Evolutionary conservation across 1,140 invertebrate genomes (phyloP).

Genomic region (Thrips palmi): DNA sequence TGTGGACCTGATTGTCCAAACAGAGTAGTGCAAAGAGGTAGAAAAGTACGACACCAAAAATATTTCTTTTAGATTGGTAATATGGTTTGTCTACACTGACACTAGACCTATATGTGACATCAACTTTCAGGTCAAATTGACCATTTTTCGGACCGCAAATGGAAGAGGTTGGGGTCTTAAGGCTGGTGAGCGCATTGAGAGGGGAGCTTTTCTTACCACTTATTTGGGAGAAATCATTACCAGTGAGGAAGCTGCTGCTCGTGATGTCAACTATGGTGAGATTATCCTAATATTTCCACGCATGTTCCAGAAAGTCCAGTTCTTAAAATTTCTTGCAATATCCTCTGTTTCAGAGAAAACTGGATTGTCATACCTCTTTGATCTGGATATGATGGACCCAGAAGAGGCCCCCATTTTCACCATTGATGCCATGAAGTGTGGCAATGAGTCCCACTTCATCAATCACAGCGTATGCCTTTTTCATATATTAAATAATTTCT

Average conservation of each 20-base stretch:
- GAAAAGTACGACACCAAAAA: too few relatives aligned
- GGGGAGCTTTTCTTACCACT: conserved; percentile 72
- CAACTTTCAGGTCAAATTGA: conserved; percentile 51
- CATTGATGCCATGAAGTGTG: conserved; percentile 90
- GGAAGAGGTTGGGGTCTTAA: conserved; percentile 88
- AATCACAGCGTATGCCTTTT: too few relatives aligned
- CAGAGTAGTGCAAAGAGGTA: conserved; percentile 71
- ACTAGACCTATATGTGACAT: too few relatives aligned
- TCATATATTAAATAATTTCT: too few relatives aligned
- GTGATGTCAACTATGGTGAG: conserved; percentile 68
- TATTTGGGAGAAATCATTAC: conserved; percentile 90
- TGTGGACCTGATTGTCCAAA: conserved; percentile 60
- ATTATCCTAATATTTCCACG: too few relatives aligned
- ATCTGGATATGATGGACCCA: conserved; percentile 76
- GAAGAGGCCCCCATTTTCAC: conserved; percentile 65
- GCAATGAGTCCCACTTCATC: conserved; percentile 87
- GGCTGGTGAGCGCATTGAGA: conserved; percentile 47
- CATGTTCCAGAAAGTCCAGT: too few relatives aligned
- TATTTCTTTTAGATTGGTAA: too few relatives aligned
- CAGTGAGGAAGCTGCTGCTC: conserved; percentile 68
- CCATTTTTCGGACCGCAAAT: conserved; percentile 73
- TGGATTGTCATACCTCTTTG: conserved; percentile 81
- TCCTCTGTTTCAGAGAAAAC: too few relatives aligned
- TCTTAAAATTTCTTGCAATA: too few relatives aligned
- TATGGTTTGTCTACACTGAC: too few relatives aligned